A percentile compares a stretch with the other conserved stretches of the same genome.
Conservation (phyloP, 2,797 vertebrate species). For the Mallotus villosus region DNA sequence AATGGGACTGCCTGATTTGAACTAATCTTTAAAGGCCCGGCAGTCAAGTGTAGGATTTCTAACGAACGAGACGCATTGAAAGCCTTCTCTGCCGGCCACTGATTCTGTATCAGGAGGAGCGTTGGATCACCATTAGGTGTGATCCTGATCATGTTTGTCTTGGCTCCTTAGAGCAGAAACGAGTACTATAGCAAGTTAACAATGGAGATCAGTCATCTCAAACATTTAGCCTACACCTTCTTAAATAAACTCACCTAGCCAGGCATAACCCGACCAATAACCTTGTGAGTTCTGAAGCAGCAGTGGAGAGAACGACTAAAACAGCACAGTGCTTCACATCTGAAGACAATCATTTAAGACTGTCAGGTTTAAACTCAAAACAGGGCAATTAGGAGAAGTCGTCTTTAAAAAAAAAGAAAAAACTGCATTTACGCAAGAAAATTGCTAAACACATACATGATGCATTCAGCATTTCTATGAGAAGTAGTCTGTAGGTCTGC, state of each 20-base stretch:
- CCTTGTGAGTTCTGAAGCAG: slow-evolving; percentile 42
- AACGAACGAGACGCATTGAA: neutral
- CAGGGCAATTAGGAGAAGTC: slow-evolving; percentile 12
- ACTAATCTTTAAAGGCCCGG: slow-evolving; percentile 1
- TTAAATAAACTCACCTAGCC: slow-evolving; percentile 39
- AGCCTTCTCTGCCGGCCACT: neutral
- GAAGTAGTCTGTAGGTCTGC: neutral
- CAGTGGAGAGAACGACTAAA: slow-evolving; percentile 52
- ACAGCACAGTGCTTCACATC: slow-evolving; percentile 44
- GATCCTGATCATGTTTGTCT: neutral
- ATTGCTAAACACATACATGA: neutral
- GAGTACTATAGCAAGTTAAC: neutral
- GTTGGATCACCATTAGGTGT: neutral
- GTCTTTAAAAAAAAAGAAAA: neutral
- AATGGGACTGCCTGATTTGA: slow-evolving; percentile 22
- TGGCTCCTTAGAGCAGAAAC: neutral
- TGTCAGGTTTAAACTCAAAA: slow-evolving; percentile 23
- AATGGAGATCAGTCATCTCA: slow-evolving; percentile 10
- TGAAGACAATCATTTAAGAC: slow-evolving; percentile 35
- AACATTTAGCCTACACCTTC: slow-evolving; percentile 19
- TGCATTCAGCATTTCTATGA: neutral
- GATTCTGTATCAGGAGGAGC: neutral
- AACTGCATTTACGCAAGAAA: neutral
- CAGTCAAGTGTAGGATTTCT: slow-evolving; percentile 19
- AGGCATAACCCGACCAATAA: slow-evolving; percentile 37